Conservation (phyloP, 2,888 invertebrate genomes). For the Hemistola chrysoprasaria region DNA sequence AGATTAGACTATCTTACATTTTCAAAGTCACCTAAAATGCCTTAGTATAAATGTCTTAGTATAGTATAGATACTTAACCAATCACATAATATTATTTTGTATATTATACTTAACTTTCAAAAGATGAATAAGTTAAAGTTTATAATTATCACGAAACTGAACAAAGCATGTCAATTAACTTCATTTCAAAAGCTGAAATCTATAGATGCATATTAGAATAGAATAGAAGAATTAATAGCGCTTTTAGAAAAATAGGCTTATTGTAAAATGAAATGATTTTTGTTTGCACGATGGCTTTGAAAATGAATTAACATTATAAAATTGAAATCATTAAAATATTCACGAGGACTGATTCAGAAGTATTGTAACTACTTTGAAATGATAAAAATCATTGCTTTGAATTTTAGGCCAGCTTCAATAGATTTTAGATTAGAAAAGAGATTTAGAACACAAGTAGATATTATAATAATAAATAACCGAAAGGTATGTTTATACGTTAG, state of each 20-base stretch:
- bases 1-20: too few species aligned
- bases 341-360: slow-evolving; percentile 48
- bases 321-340: slow-evolving; percentile 38
- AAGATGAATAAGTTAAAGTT: slow-evolving; percentile 8
- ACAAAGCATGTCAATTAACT: slow-evolving; percentile 54
- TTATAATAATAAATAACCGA: slow-evolving; percentile 1
- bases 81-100: not conserved
- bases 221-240: slow-evolving; percentile 48
- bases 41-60: too few species aligned
- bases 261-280: slow-evolving; percentile 26
- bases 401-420: slow-evolving; percentile 37
- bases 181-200: slow-evolving; percentile 46
- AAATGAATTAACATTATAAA: slow-evolving; percentile 3
- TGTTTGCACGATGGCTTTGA: slow-evolving; percentile 25
- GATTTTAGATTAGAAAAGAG: slow-evolving; percentile 35
- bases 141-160: slow-evolving; percentile 31
- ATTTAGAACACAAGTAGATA: slow-evolving; percentile 17
- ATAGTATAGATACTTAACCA: too few species aligned
- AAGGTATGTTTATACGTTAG: too few species aligned
- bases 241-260: slow-evolving; percentile 59
- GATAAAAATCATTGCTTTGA: slow-evolving; percentile 39
- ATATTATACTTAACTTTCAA: slow-evolving; percentile 1
- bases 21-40: not conserved
- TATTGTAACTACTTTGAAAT: slow-evolving; percentile 28
- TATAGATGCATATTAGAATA: slow-evolving; percentile 60